Evolutionary conservation across 2,797 vertebrate species (phyloP).

Genomic region (Falco concolor): DNA sequence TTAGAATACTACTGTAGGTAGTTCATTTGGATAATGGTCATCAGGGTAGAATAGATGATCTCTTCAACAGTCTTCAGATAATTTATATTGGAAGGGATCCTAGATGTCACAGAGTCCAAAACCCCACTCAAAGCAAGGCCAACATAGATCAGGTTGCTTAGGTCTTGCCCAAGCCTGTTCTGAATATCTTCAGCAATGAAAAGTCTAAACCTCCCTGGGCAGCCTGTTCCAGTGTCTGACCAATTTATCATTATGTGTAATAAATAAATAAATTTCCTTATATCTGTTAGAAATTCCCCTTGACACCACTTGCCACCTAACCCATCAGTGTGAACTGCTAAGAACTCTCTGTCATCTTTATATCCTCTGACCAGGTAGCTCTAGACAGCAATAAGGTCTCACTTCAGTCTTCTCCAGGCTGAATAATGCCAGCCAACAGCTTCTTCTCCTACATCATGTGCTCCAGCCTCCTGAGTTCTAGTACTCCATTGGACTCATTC

Average conservation of each 20-base stretch:
- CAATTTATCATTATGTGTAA: no score
- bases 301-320: background rate
- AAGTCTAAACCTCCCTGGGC: no score
- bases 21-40: background rate
- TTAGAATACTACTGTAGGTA: background rate
- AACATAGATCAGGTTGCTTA: background rate
- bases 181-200: background rate
- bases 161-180: background rate
- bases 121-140: background rate
- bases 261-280: background rate
- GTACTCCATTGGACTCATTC: background rate
- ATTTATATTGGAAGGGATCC: background rate
- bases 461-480: background rate
- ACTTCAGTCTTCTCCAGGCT: background rate
- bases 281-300: background rate
- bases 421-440: background rate
- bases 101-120: background rate
- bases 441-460: background rate
- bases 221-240: background rate
- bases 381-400: background rate
- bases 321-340: no score
- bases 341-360: background rate
- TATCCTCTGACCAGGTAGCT: background rate
- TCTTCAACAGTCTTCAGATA: background rate
- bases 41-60: background rate